phyloP scores from a whole-genome alignment of 2,797 vertebrate species.

The Holocentrus rufus region DNA sequence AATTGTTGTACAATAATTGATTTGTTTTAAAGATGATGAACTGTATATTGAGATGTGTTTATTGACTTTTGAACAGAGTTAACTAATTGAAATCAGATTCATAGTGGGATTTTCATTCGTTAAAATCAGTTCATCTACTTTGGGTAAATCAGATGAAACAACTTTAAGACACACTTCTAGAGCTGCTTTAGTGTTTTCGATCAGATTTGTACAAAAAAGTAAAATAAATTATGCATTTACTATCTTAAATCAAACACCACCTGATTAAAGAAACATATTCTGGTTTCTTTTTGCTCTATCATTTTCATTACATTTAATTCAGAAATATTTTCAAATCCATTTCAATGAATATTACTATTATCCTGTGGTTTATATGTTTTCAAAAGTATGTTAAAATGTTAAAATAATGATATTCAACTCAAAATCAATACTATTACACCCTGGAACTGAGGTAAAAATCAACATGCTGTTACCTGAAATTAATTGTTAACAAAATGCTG shows the following conservation, averaged over 20 bases:
- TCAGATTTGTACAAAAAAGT: neutral
- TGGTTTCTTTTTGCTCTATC: neutral
- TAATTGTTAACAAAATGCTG: neutral
- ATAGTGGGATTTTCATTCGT: neutral
- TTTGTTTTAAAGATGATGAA: no score
- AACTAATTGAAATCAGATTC: neutral
- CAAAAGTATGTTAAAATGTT: neutral
- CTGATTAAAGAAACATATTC: neutral
- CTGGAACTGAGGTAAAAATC: conserved; percentile 12
- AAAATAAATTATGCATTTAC: conserved; percentile 4
- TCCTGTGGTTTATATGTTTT: neutral
- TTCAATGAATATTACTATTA: neutral
- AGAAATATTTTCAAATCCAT: conserved; percentile 8
- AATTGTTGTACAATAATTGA: no score
- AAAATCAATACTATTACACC: conserved; percentile 5
- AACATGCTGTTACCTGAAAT: neutral
- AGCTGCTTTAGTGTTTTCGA: neutral
- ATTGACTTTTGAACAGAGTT: conserved; percentile 22
- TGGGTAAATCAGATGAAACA: neutral
- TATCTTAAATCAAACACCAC: conserved; percentile 15
- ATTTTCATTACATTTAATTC: neutral
- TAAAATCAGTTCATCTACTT: neutral
- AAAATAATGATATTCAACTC: conserved; percentile 1
- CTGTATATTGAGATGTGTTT: neutral
- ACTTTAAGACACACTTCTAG: neutral